Evolutionary conservation across 2,797 vertebrate species (phyloP).

Genomic region (Chrysolophus pictus): DNA sequence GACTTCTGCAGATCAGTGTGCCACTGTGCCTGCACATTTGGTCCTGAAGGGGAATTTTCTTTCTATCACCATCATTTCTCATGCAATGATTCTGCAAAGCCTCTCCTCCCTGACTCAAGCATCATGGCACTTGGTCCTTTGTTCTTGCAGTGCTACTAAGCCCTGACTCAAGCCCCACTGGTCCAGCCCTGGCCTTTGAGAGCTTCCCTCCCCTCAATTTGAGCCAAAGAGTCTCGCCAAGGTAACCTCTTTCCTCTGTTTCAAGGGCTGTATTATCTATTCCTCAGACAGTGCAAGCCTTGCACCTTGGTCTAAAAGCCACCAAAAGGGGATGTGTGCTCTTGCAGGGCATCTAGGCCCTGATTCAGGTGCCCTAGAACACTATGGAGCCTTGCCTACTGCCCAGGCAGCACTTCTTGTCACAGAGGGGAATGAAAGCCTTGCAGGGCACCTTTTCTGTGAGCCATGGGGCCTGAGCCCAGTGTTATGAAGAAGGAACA

Average conservation of each 20-base stretch:
- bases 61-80: neutral
- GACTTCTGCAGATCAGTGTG: neutral
- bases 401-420: neutral
- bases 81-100: neutral
- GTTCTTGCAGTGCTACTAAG: neutral
- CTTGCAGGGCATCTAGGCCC: neutral
- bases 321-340: neutral
- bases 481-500: neutral
- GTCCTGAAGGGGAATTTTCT: neutral
- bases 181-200: neutral
- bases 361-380: neutral
- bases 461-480: neutral
- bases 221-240: neutral
- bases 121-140: neutral
- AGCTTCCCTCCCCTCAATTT: neutral
- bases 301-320: neutral
- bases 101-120: neutral
- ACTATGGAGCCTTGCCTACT: neutral
- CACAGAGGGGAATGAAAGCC: neutral
- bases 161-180: neutral
- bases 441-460: neutral
- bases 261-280: neutral
- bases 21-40: neutral
- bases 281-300: neutral
- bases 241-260: neutral